A percentile compares a stretch with the other conserved stretches of the same genome.
Conservation (phyloP, 2,888 invertebrate genomes). For the Acrobasis consociella region DNA sequence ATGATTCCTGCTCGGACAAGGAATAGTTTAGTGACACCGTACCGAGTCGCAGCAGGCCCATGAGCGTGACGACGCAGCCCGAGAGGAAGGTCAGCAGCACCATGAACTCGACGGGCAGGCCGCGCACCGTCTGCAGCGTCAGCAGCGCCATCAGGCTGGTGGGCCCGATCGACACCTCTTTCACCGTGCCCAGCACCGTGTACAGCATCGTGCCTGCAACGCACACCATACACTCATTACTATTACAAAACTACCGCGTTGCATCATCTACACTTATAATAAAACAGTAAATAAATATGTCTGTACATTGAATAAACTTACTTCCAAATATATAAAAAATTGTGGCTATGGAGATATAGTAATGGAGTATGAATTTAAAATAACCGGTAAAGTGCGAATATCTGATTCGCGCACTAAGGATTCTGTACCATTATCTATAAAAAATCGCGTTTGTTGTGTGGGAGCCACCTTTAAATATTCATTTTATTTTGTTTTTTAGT, state of each 20-base stretch:
- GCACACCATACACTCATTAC: neutral
- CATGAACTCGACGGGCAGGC: conserved; percentile 87
- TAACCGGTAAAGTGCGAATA: no score
- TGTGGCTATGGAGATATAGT: no score
- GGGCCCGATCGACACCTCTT: conserved; percentile 95
- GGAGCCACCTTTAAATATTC: no score
- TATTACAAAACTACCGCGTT: neutral
- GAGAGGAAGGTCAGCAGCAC: conserved; percentile 89
- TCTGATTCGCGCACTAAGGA: no score
- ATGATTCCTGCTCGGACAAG: neutral
- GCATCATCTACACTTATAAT: no score
- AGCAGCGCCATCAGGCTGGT: conserved; percentile 96
- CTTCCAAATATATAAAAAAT: no score
- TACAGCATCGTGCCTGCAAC: conserved; percentile 90
- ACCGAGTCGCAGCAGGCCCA: conserved; percentile 93
- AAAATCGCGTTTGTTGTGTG: no score
- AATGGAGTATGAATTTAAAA: no score
- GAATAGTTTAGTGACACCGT: conserved; percentile 21
- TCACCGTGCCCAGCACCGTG: conserved; percentile 92
- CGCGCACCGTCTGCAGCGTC: conserved; percentile 87
- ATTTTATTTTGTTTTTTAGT: no score
- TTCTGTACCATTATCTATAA: no score
- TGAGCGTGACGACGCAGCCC: conserved; percentile 89
- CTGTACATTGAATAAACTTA: no score
- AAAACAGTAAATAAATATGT: no score